A percentile compares a stretch with the other conserved stretches of the same genome.
These are phyloP conservation scores for Microtus pennsylvanicus DNA, from an alignment of 2,113 vertebrate species.

Conservation along the genomic window DNA sequence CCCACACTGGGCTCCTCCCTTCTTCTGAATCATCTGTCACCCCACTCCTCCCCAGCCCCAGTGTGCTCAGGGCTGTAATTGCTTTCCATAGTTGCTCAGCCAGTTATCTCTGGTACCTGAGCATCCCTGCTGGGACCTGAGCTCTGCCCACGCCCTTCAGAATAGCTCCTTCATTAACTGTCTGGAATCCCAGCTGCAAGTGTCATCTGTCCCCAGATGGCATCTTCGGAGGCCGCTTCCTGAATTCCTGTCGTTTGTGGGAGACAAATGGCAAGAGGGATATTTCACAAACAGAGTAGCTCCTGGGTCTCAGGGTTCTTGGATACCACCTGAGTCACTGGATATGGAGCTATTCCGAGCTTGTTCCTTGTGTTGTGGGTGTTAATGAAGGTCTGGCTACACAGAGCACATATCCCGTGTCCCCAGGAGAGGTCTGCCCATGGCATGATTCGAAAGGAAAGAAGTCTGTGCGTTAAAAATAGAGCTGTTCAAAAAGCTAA, in stretches of 20 bases:
- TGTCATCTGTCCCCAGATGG: background rate
- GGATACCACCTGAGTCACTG: accelerated
- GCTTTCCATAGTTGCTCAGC: accelerated
- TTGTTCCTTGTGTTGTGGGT: background rate
- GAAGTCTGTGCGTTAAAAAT: background rate
- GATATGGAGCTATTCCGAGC: background rate
- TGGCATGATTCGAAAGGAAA: background rate
- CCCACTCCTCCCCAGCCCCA: background rate
- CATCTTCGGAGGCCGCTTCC: background rate
- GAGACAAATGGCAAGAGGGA: background rate
- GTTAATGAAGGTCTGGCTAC: background rate
- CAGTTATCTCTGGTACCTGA: background rate
- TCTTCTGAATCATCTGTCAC: background rate
- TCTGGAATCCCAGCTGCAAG: background rate
- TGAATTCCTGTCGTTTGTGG: background rate
- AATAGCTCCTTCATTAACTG: background rate
- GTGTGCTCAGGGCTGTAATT: accelerated
- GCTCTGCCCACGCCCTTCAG: background rate
- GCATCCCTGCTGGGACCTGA: background rate
- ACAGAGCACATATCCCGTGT: accelerated
- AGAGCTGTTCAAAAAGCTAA: background rate
- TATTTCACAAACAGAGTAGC: background rate
- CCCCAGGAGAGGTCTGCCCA: background rate
- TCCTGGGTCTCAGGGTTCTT: background rate
- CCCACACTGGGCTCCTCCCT: too few species aligned